Base-by-base conservation (phyloP, 1,140 invertebrate genomes). In the Leucophenga varia region DNA sequence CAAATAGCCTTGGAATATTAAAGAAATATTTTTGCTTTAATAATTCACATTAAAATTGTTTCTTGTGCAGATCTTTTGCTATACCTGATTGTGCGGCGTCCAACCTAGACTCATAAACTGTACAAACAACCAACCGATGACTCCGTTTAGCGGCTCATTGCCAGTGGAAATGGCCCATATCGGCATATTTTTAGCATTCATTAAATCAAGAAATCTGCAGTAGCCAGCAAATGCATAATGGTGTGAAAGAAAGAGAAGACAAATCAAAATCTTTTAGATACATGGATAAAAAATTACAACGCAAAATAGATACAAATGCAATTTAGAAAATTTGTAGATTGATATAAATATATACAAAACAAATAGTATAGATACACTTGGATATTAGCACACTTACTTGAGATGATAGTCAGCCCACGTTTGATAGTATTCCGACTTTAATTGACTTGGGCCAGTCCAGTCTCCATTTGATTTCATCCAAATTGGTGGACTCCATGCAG, bases 381-480 rank as follows among this genome's bases (percentile, higher is more conserved):
- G n/a, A n/a, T n/a, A n/a, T n/a, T n/a, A n/a, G n/a, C n/a, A 10
- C n/a, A 55, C 52, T 73, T 81, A 80, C 85, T 81, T 88, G n/a
- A 89, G 64, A 64, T 90, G 82, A 72, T 95, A 95, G 53, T 91
- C 76, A 0, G 90, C 90, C 78, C 84, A 95, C 1, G 83, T 69
- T 64, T 89, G 82, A 61, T 90, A 93, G 64, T 87, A 91, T 49
- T 85, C 76, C 1, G 77, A 65, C 48, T 83, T 82, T 1, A 97
- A 64, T 47, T 73, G 64, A 21, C 80, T 81, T 64, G 57, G 61
- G 4, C 83, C 83, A 12, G 76, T 77, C 60, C 81, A 83, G 44
- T 76, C 74, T 17, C 85, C 77, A 56, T 88, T 91, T 1, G 82
- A 87, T 77, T 97, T 97, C 93, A 97, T 97, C 93, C 93, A 97